Evolutionary conservation across 2,888 invertebrate genomes (phyloP).

Genomic region (Conops quadrifasciatus): DNA sequence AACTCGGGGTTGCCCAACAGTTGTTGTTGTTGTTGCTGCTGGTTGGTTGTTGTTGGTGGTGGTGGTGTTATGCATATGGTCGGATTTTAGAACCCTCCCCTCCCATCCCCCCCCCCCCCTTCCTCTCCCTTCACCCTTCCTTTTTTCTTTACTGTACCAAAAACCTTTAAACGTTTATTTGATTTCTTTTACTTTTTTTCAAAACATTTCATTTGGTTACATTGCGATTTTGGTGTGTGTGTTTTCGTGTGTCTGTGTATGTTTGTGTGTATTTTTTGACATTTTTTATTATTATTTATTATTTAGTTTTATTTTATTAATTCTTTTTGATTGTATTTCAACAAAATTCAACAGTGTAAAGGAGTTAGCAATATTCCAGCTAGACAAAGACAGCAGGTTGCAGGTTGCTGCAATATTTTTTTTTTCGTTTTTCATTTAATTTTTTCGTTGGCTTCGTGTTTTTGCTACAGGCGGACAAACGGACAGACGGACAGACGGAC

Average conservation of each 20-base stretch:
- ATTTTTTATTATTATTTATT: too few relatives aligned
- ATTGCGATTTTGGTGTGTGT: neutral
- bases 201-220: conserved; percentile 25
- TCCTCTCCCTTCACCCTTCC: too few relatives aligned
- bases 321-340: neutral
- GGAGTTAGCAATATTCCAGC: neutral
- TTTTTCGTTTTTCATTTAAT: neutral
- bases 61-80: too few relatives aligned
- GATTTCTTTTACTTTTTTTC: too few relatives aligned
- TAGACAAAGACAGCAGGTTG: neutral
- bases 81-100: too few relatives aligned
- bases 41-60: too few relatives aligned
- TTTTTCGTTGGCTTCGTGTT: neutral
- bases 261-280: too few relatives aligned
- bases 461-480: conserved; percentile 30
- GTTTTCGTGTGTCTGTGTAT: too few relatives aligned
- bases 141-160: conserved; percentile 14
- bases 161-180: too few relatives aligned
- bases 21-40: conserved; percentile 40
- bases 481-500: too few relatives aligned
- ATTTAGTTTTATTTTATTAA: neutral
- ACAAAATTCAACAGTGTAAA: neutral
- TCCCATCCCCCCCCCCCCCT: too few relatives aligned
- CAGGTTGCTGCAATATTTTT: neutral
- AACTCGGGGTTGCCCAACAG: conserved; percentile 56